Evolutionary conservation across 2,797 vertebrate genomes (phyloP), one percentile per base, ranked within the genome.

Genomic region (Smutsia temminckii): DNA sequence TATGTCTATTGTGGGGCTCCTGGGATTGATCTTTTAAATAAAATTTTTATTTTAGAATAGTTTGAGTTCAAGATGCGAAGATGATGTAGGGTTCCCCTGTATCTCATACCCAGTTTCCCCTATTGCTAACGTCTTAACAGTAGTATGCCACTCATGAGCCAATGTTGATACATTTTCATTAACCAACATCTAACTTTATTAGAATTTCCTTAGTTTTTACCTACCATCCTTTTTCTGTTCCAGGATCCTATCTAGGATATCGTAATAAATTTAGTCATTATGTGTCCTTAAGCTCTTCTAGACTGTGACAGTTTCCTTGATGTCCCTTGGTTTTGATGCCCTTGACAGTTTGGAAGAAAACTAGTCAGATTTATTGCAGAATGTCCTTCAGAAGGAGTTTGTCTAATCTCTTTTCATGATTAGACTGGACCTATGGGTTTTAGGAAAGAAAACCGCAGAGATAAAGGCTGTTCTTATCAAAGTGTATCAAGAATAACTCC

Each of bases 371-470:
- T 18, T 72, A 42, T 91, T 85, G 29, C 72, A 63, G 49, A 78
- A 71, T 49, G 37, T 29, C 84, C 77, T 94, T 89, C 46, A 51
- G 0, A 79, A 27, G 5, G 12, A 34, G 21, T 66, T 42, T 55
- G 7, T 83, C 85, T 61, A 12, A 79, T 93, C 23, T 89, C 53
- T 81, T 85, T 66, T 75, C 61, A 53, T 72, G 57, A 89, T 72
- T 74, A 75, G 20, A 86, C 5, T 75, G 69, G 53, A 32, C 27
- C 83, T 51, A 32, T 23, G 21, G 17, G 40, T 78, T 93, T 90
- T 23, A 68, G 32, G 85, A 92, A 96, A 61, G 85, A 95, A 85
- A 92, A 72, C 25, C 61, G 55, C 51, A 78, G 49, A 25, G 57
- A 27, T 27, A 17, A 53, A 66, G 46, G 9, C 59, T 18, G 29